phyloP scores from a whole-genome alignment of 2,888 invertebrate species.

The Mesorhabditis spiculigera region DNA sequence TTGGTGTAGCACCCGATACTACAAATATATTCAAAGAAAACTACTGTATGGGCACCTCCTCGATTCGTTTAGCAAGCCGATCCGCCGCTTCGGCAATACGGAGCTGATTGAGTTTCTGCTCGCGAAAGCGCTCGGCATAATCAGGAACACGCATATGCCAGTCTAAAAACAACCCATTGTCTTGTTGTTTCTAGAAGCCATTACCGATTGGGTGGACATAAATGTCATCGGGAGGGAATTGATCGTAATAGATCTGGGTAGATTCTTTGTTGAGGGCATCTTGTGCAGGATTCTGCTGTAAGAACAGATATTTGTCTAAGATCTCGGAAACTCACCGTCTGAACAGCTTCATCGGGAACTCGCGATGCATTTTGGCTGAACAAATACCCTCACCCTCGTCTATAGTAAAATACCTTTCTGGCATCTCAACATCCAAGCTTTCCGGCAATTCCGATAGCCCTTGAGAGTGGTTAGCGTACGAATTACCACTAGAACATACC shows the following conservation, averaged over 20 bases:
- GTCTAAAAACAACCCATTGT: conserved; percentile 13
- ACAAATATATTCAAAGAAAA: not conserved
- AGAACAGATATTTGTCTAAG: no score
- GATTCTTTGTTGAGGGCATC: no score
- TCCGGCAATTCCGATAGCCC: no score
- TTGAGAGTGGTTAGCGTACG: no score
- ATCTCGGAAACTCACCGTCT: conserved; percentile 15
- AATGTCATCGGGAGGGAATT: conserved; percentile 5
- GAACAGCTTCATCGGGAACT: conserved; percentile 33
- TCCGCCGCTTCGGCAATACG: conserved; percentile 10
- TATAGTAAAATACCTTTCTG: no score
- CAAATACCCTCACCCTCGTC: no score
- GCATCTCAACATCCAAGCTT: no score
- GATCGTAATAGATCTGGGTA: no score
- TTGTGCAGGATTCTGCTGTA: no score
- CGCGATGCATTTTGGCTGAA: not conserved
- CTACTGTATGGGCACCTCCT: not conserved
- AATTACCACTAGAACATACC: no score
- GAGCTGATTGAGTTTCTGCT: not conserved
- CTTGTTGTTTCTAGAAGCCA: not conserved
- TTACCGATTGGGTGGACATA: conserved; percentile 16
- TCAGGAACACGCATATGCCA: conserved; percentile 29
- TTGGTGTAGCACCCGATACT: not conserved
- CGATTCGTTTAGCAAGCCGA: conserved; percentile 3
- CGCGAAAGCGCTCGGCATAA: conserved; percentile 15